Conservation (phyloP, 2,888 invertebrate genomes). For the Xestia c-nigrum region DNA sequence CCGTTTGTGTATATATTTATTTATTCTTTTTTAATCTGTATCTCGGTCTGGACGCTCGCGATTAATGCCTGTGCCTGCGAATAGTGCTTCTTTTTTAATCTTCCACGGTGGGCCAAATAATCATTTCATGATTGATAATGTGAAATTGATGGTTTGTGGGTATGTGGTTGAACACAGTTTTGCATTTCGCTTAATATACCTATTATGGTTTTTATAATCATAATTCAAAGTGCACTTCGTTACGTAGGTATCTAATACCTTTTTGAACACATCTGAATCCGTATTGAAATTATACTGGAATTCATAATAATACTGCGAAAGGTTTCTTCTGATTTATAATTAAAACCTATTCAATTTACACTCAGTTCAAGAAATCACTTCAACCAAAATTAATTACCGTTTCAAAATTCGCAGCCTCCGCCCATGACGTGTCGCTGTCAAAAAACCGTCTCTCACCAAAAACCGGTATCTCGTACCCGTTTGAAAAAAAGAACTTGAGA, state of each 20-base stretch:
- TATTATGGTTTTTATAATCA: neutral
- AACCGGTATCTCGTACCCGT: conserved; percentile 52
- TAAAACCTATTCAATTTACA: conserved; percentile 5
- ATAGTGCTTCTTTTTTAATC: conserved; percentile 68
- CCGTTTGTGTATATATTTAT: conserved; percentile 82
- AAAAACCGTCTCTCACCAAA: conserved; percentile 42
- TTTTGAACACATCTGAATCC: neutral
- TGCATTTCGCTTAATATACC: neutral
- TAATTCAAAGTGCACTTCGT: neutral
- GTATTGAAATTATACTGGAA: neutral
- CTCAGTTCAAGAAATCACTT: neutral
- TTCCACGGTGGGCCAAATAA: conserved; percentile 77
- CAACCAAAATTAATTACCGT: conserved; percentile 54
- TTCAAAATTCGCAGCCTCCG: conserved; percentile 42
- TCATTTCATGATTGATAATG: conserved; percentile 48
- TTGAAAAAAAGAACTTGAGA: conserved; percentile 52
- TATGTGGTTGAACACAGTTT: conserved; percentile 13
- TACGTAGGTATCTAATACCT: neutral
- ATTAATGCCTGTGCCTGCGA: conserved; percentile 81
- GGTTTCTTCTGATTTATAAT: neutral
- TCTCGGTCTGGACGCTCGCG: conserved; percentile 81
- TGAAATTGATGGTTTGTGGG: conserved; percentile 47
- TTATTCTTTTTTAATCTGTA: conserved; percentile 83
- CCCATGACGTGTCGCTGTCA: conserved; percentile 48
- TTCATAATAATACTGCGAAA: neutral